A percentile compares a stretch with the other conserved stretches of the same genome.
Evolutionary conservation across 1,140 invertebrate species (phyloP).

Genomic region (Diploscapter pachys): DNA sequence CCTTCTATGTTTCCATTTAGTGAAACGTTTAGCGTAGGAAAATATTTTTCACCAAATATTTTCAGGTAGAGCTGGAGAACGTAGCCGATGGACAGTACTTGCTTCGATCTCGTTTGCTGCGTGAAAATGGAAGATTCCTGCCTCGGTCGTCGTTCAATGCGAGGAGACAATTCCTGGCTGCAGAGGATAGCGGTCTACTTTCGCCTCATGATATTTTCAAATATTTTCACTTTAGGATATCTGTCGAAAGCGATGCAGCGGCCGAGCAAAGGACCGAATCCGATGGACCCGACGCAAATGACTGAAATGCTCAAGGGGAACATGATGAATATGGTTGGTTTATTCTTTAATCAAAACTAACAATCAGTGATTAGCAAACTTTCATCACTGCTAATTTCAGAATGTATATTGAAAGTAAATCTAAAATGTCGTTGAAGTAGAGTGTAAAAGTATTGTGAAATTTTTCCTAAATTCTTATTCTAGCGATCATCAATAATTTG

Average conservation of each 20-base stretch:
- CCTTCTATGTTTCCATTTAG: neutral
- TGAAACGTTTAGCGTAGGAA: neutral
- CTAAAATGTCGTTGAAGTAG: too few relatives aligned
- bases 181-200: conserved; percentile 73
- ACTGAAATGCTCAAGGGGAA: conserved; percentile 99
- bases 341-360: neutral
- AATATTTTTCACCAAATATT: conserved; percentile 11
- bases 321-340: conserved; percentile 79
- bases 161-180: conserved; percentile 90
- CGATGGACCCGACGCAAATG: conserved; percentile 86
- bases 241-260: conserved; percentile 21
- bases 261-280: conserved; percentile 24
- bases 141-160: conserved; percentile 91
- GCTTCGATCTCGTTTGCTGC: conserved; percentile 81
- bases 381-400: too few relatives aligned
- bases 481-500: too few relatives aligned
- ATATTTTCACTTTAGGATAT: conserved; percentile 20
- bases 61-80: conserved; percentile 35
- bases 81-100: conserved; percentile 78
- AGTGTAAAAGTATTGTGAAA: too few relatives aligned
- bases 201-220: too few relatives aligned
- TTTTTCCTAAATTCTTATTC: too few relatives aligned
- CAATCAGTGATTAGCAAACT: neutral
- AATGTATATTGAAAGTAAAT: too few relatives aligned
- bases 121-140: conserved; percentile 95